Conservation (phyloP, 2,888 invertebrate species). For the Ophion costatus region DNA sequence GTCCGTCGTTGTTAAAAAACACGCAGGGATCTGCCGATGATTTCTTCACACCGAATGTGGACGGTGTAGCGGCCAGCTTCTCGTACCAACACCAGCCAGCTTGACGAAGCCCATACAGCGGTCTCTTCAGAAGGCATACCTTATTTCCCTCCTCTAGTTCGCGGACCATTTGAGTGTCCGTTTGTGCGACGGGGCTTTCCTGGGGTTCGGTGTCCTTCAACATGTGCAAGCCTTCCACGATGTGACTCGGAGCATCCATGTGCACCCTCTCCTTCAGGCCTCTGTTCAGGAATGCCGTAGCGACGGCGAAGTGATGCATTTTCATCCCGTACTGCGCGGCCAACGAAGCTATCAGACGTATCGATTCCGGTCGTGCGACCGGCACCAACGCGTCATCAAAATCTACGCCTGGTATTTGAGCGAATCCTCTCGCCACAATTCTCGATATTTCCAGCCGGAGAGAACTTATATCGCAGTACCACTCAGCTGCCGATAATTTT, state of each 20-base stretch:
- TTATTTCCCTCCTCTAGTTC: neutral
- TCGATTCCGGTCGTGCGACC: slow-evolving; percentile 29
- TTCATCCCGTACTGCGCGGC: neutral
- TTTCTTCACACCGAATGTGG: slow-evolving; percentile 49
- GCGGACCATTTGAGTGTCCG: neutral
- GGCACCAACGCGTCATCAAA: slow-evolving; percentile 48
- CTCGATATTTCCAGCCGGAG: slow-evolving; percentile 23
- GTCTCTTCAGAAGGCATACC: neutral
- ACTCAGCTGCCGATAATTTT: slow-evolving; percentile 43
- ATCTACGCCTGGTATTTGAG: neutral
- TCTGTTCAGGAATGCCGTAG: slow-evolving; percentile 11
- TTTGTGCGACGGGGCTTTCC: neutral
- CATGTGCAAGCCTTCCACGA: neutral
- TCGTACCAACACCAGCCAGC: slow-evolving; percentile 51
- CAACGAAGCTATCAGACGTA: slow-evolving; percentile 8
- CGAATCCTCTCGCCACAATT: slow-evolving; percentile 38
- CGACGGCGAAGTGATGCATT: neutral
- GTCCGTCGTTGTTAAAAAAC: slow-evolving; percentile 33
- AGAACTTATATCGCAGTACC: slow-evolving; percentile 42
- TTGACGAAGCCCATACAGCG: neutral
- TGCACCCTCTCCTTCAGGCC: slow-evolving; percentile 5
- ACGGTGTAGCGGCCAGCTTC: slow-evolving; percentile 30
- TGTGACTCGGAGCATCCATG: slow-evolving; percentile 7
- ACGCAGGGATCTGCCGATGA: slow-evolving; percentile 58
- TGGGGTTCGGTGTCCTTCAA: neutral